These are phyloP conservation scores for Drosophila glabriapex DNA, from an alignment of 2,888 invertebrate species.

Conservation along the genomic window DNA sequence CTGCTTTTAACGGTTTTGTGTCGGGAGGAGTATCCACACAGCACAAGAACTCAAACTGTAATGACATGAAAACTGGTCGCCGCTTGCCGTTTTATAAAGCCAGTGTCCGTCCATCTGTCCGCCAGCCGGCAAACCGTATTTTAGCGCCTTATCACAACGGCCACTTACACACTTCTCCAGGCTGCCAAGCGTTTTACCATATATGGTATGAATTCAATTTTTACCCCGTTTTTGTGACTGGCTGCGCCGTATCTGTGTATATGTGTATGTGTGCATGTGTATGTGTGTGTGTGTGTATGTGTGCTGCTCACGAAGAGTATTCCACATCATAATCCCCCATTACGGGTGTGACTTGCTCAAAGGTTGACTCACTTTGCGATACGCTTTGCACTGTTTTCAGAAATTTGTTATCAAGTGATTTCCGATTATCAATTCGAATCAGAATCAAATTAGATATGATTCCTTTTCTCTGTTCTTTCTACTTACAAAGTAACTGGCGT, in stretches of 20 bases:
- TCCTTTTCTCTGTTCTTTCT: not conserved
- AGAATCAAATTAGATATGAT: not conserved
- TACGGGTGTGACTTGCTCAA: slow-evolving; percentile 41
- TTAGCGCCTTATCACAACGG: slow-evolving; percentile 81
- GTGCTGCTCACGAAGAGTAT: slow-evolving; percentile 42
- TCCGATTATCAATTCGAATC: not conserved
- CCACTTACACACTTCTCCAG: slow-evolving; percentile 73
- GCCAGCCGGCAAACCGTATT: slow-evolving; percentile 43
- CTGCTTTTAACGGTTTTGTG: slow-evolving; percentile 71
- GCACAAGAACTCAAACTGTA: slow-evolving; percentile 85
- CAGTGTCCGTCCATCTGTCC: slow-evolving; percentile 48
- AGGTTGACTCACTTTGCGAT: slow-evolving; percentile 47
- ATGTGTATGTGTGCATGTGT: slow-evolving; percentile 1
- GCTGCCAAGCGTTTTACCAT: slow-evolving; percentile 84
- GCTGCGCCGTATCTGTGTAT: slow-evolving; percentile 13
- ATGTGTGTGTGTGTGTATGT: slow-evolving; percentile 11
- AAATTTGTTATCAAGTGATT: not conserved
- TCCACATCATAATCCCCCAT: slow-evolving; percentile 46
- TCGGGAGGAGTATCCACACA: slow-evolving; percentile 81
- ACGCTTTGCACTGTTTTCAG: slow-evolving; percentile 14
- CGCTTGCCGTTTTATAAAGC: slow-evolving; percentile 84
- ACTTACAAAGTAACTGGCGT: not conserved
- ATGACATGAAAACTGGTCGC: slow-evolving; percentile 85
- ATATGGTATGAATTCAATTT: slow-evolving; percentile 85
- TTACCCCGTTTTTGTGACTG: slow-evolving; percentile 56